Evolutionary conservation across 2,888 invertebrate genomes (phyloP).

Genomic region (Trypoxylon attenuatum): DNA sequence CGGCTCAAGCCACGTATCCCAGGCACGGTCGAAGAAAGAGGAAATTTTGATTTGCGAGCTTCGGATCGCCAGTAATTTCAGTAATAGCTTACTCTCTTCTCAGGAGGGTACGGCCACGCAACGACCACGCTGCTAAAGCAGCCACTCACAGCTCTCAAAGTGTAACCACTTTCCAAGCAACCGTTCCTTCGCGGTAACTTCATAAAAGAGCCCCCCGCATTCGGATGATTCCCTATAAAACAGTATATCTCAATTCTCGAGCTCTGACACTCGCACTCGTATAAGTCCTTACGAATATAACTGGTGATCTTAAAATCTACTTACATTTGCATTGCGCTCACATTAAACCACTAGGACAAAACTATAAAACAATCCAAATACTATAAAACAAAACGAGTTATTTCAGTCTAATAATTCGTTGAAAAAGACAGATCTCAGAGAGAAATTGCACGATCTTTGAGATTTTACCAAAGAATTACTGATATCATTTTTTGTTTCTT

Average conservation of each 20-base stretch:
- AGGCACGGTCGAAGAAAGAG: slow-evolving; percentile 53
- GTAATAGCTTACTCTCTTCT: slow-evolving; percentile 70
- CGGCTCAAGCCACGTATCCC: slow-evolving; percentile 30
- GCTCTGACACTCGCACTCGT: slow-evolving; percentile 31
- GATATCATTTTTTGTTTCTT: too few species aligned
- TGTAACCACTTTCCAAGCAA: slow-evolving; percentile 63
- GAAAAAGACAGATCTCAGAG: too few species aligned
- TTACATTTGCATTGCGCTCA: slow-evolving; percentile 4
- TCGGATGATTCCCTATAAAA: slow-evolving; percentile 70
- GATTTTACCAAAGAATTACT: too few species aligned
- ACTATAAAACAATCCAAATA: too few species aligned
- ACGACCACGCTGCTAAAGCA: slow-evolving; percentile 52
- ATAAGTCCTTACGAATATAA: slow-evolving; percentile 28
- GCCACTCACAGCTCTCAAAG: slow-evolving; percentile 53
- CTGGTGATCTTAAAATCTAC: slow-evolving; percentile 37
- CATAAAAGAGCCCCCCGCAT: slow-evolving; percentile 66
- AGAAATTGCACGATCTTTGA: too few species aligned
- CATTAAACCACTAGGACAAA: too few species aligned
- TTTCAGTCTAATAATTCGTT: too few species aligned
- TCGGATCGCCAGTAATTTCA: slow-evolving; percentile 72
- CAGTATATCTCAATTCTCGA: slow-evolving; percentile 68
- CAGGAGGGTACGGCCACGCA: slow-evolving; percentile 50
- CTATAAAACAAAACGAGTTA: too few species aligned
- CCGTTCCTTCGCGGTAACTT: slow-evolving; percentile 66
- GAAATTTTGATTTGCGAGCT: slow-evolving; percentile 73